Evolutionary conservation across 2,888 invertebrate species (phyloP).

Genomic region (Thysanoteuthis rhombus): DNA sequence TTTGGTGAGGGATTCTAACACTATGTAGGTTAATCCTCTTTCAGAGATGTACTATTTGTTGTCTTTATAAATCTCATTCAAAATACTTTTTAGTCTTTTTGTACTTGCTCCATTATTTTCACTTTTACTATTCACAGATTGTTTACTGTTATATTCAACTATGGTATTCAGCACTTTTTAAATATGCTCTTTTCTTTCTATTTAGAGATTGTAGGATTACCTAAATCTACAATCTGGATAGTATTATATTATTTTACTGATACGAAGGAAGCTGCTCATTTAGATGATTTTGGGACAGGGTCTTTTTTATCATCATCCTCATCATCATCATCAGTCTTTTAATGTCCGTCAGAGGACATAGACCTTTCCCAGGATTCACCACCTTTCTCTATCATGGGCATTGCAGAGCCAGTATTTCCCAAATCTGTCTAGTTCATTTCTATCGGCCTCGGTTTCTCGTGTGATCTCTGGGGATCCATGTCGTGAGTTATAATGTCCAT

Average conservation of each 20-base stretch:
- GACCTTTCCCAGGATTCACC: no score
- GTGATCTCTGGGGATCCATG: no score
- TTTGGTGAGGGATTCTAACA: background rate
- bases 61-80: background rate
- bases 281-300: no score
- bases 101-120: background rate
- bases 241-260: background rate
- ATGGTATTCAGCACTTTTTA: background rate
- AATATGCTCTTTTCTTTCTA: background rate
- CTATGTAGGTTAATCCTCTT: background rate
- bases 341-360: no score
- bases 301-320: no score
- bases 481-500: no score
- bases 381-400: no score
- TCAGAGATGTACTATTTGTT: background rate
- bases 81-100: background rate
- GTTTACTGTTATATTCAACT: background rate
- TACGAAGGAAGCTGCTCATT: background rate
- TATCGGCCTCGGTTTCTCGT: no score
- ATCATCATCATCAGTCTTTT: no score
- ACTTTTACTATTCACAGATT: background rate
- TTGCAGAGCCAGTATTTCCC: no score
- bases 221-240: background rate
- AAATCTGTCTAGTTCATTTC: no score
- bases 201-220: background rate